These are phyloP conservation scores for Strigamia maritima DNA, from an alignment of 2,888 invertebrate species.

Conservation along the genomic window DNA sequence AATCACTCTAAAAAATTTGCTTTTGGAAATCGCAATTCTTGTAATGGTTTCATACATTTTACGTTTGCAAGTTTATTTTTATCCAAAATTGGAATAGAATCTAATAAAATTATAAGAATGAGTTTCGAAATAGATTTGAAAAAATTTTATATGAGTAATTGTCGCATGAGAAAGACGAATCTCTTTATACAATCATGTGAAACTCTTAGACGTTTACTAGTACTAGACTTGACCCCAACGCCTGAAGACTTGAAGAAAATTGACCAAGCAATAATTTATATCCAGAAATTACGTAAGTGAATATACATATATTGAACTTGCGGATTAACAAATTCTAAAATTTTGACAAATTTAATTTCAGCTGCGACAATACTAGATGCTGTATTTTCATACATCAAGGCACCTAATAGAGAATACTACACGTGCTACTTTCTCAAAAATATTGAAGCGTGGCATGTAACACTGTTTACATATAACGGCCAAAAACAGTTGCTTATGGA, in stretches of 20 bases:
- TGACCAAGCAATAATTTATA: neutral
- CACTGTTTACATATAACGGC: neutral
- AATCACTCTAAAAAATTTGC: too few species aligned
- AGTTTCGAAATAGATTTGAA: neutral
- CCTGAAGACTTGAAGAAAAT: neutral
- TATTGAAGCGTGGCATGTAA: neutral
- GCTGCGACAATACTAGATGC: neutral
- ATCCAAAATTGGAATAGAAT: neutral
- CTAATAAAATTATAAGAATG: neutral
- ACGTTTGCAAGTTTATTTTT: neutral
- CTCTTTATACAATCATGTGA: neutral
- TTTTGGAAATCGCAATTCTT: too few species aligned
- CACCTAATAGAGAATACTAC: neutral
- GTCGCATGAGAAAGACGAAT: neutral
- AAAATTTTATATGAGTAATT: neutral
- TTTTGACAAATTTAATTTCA: neutral
- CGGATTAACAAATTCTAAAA: neutral
- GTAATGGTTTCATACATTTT: neutral
- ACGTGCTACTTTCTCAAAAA: neutral
- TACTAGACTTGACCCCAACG: neutral
- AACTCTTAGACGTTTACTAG: neutral
- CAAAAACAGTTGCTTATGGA: neutral
- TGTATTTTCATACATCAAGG: neutral
- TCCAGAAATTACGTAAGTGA: constrained; percentile 1
- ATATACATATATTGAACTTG: neutral